Evolutionary conservation across 2,888 invertebrate species (phyloP).

Genomic region (Pristionchus arcanus): DNA sequence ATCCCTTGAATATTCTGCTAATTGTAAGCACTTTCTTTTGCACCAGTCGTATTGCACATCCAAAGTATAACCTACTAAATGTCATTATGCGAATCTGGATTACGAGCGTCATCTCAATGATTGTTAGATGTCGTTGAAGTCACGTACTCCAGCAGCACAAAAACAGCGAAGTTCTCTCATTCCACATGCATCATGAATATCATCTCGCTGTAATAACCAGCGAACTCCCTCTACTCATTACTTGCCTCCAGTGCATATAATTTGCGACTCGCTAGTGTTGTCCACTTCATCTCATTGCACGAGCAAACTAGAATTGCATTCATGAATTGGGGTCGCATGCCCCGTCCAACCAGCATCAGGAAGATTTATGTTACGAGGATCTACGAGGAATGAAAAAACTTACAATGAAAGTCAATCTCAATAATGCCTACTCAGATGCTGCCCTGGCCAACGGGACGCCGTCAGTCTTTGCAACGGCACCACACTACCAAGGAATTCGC

Average conservation of each 20-base stretch:
- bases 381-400: no score
- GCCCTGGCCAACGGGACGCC: constrained; percentile 56
- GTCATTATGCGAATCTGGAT: no score
- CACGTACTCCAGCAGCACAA: constrained; percentile 8
- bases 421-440: constrained; percentile 24
- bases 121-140: neutral
- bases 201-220: neutral
- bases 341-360: neutral
- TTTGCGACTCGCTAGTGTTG: neutral
- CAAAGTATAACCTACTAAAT: no score
- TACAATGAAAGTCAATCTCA: no score
- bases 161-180: neutral
- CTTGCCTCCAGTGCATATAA: neutral
- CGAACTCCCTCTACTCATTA: neutral
- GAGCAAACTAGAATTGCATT: neutral
- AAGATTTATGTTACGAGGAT: no score
- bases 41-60: no score
- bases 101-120: no score
- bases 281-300: neutral
- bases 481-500: constrained; percentile 68
- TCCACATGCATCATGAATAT: neutral
- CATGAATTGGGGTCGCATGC: neutral
- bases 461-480: constrained; percentile 74
- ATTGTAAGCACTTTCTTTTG: neutral
- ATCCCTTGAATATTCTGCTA: neutral